Evolutionary conservation across 2,888 invertebrate genomes (phyloP).

Genomic region (Epiblema foenella): DNA sequence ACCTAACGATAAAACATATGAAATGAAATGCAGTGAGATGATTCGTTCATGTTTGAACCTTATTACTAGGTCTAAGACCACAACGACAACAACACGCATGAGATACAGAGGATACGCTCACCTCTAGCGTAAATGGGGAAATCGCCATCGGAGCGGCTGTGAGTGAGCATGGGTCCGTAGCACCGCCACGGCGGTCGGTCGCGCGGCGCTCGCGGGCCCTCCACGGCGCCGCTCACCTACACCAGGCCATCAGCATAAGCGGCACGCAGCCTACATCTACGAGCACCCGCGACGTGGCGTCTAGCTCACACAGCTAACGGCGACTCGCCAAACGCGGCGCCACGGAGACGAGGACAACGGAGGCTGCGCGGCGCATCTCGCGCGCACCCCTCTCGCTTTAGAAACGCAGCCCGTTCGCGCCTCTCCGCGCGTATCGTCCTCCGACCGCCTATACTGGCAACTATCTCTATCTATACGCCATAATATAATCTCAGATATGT

Average conservation of each 20-base stretch:
- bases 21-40: conserved; percentile 30
- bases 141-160: conserved; percentile 94
- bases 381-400: conserved; percentile 74
- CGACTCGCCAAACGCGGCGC: conserved; percentile 75
- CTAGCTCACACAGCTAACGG: conserved; percentile 65
- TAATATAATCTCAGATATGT: conserved; percentile 28
- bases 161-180: conserved; percentile 91
- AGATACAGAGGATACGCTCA: conserved; percentile 67
- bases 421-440: conserved; percentile 38
- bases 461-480: conserved; percentile 20
- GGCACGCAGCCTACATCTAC: conserved; percentile 66
- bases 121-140: conserved; percentile 93
- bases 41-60: conserved; percentile 41
- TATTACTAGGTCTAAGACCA: conserved; percentile 40
- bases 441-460: conserved; percentile 23
- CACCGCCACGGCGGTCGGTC: conserved; percentile 85
- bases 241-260: conserved; percentile 72
- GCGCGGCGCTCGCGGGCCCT: conserved; percentile 81
- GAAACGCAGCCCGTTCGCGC: conserved; percentile 35
- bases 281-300: conserved; percentile 60
- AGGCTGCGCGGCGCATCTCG: conserved; percentile 82
- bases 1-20: conserved; percentile 24
- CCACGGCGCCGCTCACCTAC: conserved; percentile 80
- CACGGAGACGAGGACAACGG: conserved; percentile 68
- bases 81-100: conserved; percentile 45